Evolutionary conservation across 2,113 vertebrate species (phyloP).

Genomic region (Ptychochromis oligacanthus): DNA sequence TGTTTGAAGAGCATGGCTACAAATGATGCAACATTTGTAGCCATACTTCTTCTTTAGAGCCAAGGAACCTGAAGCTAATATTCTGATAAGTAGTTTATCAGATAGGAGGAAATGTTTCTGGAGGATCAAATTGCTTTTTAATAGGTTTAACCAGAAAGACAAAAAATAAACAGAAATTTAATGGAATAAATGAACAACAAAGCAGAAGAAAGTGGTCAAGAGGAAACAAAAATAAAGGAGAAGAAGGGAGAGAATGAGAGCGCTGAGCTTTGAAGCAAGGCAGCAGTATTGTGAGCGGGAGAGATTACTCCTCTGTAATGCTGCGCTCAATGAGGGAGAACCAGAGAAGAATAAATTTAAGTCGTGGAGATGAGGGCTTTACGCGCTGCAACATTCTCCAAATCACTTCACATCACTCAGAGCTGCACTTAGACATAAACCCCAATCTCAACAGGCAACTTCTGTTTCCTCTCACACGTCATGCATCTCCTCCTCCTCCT

Average conservation of each 20-base stretch:
- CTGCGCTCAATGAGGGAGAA: slow-evolving; percentile 58
- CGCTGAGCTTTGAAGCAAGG: neutral
- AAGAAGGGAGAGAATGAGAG: neutral
- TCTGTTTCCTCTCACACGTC: neutral
- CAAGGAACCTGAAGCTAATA: too few relatives aligned
- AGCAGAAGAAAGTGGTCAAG: neutral
- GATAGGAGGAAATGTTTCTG: neutral
- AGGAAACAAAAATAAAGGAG: neutral
- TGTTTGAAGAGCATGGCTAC: too few relatives aligned
- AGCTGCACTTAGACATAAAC: slow-evolving; percentile 2
- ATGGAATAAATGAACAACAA: neutral
- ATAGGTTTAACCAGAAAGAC: neutral
- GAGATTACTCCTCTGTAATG: slow-evolving; percentile 47
- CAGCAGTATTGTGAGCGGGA: neutral
- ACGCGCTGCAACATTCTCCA: slow-evolving; percentile 47
- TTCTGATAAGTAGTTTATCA: neutral
- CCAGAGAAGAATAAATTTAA: slow-evolving; percentile 45
- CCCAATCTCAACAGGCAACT: neutral
- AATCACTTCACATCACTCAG: slow-evolving; percentile 63
- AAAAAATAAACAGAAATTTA: neutral
- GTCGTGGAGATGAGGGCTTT: slow-evolving; percentile 46
- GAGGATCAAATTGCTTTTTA: neutral
- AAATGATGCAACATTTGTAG: too few relatives aligned
- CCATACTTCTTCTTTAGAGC: too few relatives aligned
- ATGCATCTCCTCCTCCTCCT: neutral